These are phyloP conservation scores for Rhinolophus ferrumequinum DNA, from an alignment of 2,113 vertebrate genomes.

Conservation along the genomic window DNA sequence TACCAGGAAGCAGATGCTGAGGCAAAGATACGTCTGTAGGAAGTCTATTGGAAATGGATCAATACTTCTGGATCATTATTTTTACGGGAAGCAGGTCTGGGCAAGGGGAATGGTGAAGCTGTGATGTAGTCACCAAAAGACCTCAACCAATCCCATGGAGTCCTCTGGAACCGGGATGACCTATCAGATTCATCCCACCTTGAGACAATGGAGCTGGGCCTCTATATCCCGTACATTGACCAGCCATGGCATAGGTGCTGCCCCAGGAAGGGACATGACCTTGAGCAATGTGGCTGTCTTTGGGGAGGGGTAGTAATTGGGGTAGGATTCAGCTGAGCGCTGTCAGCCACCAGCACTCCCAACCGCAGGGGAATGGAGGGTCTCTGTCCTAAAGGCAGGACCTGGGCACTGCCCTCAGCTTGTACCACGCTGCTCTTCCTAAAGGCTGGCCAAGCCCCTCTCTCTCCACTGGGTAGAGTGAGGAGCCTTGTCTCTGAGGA, in stretches of 20 bases:
- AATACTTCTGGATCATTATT: not conserved
- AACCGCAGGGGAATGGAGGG: not conserved
- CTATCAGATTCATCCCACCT: not conserved
- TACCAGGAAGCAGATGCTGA: not conserved
- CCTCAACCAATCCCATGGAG: not conserved
- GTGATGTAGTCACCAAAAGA: not conserved
- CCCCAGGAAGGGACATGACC: not conserved
- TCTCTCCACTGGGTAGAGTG: not conserved
- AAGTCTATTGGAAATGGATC: not conserved
- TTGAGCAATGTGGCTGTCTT: not conserved
- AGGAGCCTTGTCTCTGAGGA: not conserved
- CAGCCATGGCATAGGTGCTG: no score
- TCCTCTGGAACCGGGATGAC: not conserved
- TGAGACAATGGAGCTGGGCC: not conserved
- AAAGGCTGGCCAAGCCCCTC: not conserved
- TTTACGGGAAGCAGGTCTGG: not conserved
- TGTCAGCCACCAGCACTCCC: not conserved
- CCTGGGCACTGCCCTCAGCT: accelerated
- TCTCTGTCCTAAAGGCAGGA: no score
- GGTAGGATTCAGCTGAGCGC: not conserved
- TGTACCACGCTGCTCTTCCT: not conserved
- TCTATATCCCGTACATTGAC: not conserved
- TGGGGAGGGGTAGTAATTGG: not conserved
- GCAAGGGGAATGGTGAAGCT: not conserved
- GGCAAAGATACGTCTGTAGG: not conserved